Base-by-base conservation (phyloP, 2,888 invertebrate genomes). In the Ectemnius cavifrons region DNA sequence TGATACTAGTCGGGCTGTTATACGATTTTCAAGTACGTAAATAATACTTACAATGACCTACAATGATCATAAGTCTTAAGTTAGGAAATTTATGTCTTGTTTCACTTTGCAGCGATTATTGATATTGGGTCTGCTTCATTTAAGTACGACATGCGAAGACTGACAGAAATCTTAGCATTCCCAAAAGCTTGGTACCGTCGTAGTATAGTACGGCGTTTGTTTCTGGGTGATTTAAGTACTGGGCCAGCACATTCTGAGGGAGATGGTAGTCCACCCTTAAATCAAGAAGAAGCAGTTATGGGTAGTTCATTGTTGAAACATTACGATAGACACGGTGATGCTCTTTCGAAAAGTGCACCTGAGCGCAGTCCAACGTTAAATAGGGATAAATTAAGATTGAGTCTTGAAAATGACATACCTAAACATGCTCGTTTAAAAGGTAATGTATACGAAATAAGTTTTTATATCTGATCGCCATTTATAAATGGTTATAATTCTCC, bases 141-240 rank as follows among this genome's bases (percentile, higher is more conserved):
- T 91, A 98, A 99, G 89, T 99, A 99, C 91, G 99, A 99, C 91
- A 99, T 99, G 98, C 94, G 99, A 47, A 94, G 99, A 0, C 92
- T 99, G 77, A 97, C 98, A 0, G 99, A 99, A 92, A 98, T 99
- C 87, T 92, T 99, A 72, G 98, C 98, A 0, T 99, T 99, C 91
- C 99, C 99, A 0, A 98, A 98, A 92, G 99, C 99, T 14, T 99
- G 99, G 99, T 99, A 99, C 91, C 93, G 99, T 2, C 94, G 97
- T 52, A 97, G 97, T 82, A 97, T 99, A 86, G 98, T 99, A 37
- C 93, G 98, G 6, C 93, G 98, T 27, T 93, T 99, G 87, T 98
- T 98, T 91, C 93, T 98, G 64, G 98, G 99, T 0, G 99, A 99
- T 91, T 93, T 98, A 69, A 97, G 96, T 87, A 93, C 91, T 52